Conservation (phyloP, 2,797 vertebrate species). For the Selene dorsalis region DNA sequence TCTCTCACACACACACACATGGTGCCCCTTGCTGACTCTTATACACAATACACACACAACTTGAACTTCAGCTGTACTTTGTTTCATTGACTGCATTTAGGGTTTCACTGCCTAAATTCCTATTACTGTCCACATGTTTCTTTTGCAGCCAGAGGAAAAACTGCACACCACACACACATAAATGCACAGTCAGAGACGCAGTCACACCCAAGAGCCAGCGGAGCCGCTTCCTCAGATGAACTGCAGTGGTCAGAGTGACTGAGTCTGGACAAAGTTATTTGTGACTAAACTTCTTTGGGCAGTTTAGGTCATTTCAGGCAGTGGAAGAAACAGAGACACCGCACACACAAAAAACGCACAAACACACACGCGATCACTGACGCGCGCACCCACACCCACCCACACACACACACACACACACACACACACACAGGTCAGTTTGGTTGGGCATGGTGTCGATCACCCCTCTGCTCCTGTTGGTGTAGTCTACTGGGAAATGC, state of each 20-base stretch:
- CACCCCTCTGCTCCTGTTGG: conserved; percentile 61
- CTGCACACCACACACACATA: conserved; percentile 3
- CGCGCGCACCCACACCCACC: conserved; percentile 17
- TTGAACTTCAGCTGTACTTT: conserved; percentile 50
- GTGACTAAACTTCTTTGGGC: conserved; percentile 70
- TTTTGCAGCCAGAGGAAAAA: conserved; percentile 23
- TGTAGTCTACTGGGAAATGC: conserved; percentile 72
- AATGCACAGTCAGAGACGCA: conserved; percentile 45
- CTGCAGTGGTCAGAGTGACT: conserved; percentile 56
- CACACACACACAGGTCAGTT: conserved; percentile 54
- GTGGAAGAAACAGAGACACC: conserved; percentile 25
- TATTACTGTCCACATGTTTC: conserved; percentile 54
- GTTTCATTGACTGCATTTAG: conserved; percentile 17
- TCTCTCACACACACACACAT: conserved; percentile 29
- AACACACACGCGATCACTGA: conserved; percentile 2
- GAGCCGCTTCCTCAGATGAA: conserved; percentile 62
- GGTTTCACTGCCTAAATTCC: conserved; percentile 52
- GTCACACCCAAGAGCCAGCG: conserved; percentile 37
- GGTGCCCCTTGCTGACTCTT: conserved; percentile 22
- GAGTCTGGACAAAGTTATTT: conserved; percentile 71
- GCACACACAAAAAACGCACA: conserved; percentile 14
- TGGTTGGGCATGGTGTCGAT: conserved; percentile 54
- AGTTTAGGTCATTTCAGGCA: conserved; percentile 62
- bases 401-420: no score
- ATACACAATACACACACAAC: conserved; percentile 36